Evolutionary conservation across 2,888 invertebrate species (phyloP).

Genomic region (Neoitamus cyanurus): DNA sequence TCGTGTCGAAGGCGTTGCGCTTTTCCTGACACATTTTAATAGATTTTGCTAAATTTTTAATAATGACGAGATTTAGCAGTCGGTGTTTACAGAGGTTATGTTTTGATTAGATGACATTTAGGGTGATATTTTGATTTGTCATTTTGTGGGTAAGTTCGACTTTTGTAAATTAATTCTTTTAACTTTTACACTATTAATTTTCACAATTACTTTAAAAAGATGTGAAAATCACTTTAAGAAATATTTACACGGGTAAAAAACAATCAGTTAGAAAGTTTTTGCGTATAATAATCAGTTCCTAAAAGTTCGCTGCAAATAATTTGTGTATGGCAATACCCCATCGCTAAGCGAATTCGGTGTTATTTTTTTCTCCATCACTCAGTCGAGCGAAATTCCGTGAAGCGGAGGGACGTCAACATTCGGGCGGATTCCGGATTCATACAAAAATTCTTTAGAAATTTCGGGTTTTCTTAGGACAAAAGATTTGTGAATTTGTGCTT

Average conservation of each 20-base stretch:
- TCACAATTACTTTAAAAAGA: too few relatives aligned
- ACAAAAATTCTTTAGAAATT: background rate
- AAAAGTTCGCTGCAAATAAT: background rate
- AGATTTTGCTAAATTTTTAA: background rate
- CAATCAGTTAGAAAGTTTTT: background rate
- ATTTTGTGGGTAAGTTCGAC: too few relatives aligned
- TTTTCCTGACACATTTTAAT: background rate
- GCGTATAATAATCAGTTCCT: background rate
- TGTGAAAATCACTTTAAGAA: too few relatives aligned
- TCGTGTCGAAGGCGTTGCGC: constrained; percentile 58
- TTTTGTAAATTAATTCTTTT: too few relatives aligned
- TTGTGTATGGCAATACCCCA: background rate
- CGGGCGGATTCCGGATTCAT: background rate
- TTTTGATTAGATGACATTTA: too few relatives aligned
- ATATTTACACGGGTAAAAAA: too few relatives aligned
- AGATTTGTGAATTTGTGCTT: background rate
- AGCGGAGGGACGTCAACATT: constrained; percentile 51
- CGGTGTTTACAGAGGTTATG: background rate
- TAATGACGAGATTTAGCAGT: background rate
- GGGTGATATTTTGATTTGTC: too few relatives aligned
- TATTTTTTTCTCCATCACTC: constrained; percentile 11
- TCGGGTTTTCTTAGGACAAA: background rate
- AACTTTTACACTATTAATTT: too few relatives aligned
- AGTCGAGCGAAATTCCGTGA: constrained; percentile 57
- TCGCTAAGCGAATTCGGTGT: background rate